phyloP scores from a whole-genome alignment of 2,888 invertebrate species.

The Drosophila emarginata region DNA sequence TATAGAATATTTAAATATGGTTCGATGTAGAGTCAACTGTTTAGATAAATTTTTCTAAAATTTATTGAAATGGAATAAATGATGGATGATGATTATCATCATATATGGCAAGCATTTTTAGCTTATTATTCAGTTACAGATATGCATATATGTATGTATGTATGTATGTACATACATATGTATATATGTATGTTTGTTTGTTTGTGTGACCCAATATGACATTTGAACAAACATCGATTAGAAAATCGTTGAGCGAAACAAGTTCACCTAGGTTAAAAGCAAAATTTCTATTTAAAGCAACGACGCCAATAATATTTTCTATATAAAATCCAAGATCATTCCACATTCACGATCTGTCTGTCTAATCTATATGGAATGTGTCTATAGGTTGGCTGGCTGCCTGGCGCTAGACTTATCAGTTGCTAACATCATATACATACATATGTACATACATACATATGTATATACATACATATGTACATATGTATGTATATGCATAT shows the following conservation, averaged over 20 bases:
- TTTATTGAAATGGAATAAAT: neutral
- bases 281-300: conserved; percentile 29
- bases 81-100: neutral
- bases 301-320: conserved; percentile 18
- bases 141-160: neutral
- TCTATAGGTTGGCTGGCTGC: conserved; percentile 1
- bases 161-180: neutral
- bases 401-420: conserved; percentile 9
- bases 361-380: conserved; percentile 5
- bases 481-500: neutral
- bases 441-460: too few relatives aligned
- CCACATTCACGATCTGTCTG: conserved; percentile 1
- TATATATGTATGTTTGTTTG: neutral
- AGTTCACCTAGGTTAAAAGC: conserved; percentile 25
- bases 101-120: too few relatives aligned
- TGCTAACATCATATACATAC: neutral
- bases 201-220: conserved; percentile 2
- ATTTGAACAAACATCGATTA: conserved; percentile 15
- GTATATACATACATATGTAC: neutral
- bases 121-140: neutral
- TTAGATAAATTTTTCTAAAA: neutral
- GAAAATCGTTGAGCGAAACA: conserved; percentile 14
- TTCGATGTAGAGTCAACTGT: neutral
- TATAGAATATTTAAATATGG: neutral
- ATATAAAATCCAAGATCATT: conserved; percentile 25